A percentile compares a stretch with the other conserved stretches of the same genome.
These are phyloP conservation scores for Phodopus roborovskii DNA, from an alignment of 2,113 vertebrate genomes.

Conservation along the genomic window DNA sequence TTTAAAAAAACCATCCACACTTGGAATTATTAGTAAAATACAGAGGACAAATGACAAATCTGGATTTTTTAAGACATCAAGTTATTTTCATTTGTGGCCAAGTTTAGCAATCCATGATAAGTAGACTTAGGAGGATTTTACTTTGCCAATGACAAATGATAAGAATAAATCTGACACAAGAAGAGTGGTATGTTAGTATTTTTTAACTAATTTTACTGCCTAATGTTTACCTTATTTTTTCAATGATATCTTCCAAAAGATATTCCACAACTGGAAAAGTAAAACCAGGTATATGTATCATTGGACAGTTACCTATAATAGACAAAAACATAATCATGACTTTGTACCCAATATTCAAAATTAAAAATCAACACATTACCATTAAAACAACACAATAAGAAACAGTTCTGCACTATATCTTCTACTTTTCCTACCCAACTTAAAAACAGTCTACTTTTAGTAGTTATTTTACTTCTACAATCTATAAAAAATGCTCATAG, in stretches of 20 bases:
- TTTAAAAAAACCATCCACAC: not conserved
- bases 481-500: not conserved
- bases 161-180: not conserved
- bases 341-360: not conserved
- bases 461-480: conserved; percentile 29
- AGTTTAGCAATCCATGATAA: not conserved
- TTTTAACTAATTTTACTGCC: not conserved
- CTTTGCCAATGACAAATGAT: not conserved
- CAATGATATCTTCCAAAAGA: conserved; percentile 95
- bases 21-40: not conserved
- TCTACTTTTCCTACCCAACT: not conserved
- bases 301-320: conserved; percentile 91
- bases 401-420: not conserved
- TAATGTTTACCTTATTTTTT: conserved; percentile 90
- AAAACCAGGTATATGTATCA: conserved; percentile 97
- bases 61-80: conserved; percentile 25
- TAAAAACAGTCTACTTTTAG: not conserved
- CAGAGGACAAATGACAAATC: not conserved
- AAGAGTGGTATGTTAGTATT: not conserved
- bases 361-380: not conserved
- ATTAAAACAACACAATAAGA: not conserved
- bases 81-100: conserved; percentile 17
- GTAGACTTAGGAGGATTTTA: not conserved
- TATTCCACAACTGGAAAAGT: conserved; percentile 96
- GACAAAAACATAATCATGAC: conserved; percentile 51